Conservation (phyloP, 1,140 invertebrate genomes). For the Cotesia vestalis region DNA sequence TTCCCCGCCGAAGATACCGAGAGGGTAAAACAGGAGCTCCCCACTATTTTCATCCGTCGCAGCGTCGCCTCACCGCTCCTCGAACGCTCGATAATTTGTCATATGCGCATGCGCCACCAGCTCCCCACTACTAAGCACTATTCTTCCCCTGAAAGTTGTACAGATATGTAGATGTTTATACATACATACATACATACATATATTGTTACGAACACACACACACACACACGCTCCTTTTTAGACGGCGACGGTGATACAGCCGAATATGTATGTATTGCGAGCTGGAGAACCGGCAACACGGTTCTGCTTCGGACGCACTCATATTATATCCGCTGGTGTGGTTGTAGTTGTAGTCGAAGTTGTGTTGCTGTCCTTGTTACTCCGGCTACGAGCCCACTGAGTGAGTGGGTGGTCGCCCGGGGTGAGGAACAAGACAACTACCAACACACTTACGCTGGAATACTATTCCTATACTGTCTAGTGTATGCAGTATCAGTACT, state of each 20-base stretch:
- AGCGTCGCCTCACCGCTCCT: conserved; percentile 48
- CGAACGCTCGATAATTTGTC: conserved; percentile 49
- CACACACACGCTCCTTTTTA: conserved; percentile 33
- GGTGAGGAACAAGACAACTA: background rate
- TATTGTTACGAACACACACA: no score
- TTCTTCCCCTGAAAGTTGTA: background rate
- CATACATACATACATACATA: no score
- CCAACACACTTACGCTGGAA: background rate
- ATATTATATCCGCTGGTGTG: conserved; percentile 45
- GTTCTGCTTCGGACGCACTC: conserved; percentile 55
- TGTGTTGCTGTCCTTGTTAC: no score
- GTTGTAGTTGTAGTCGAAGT: no score
- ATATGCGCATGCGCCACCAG: conserved; percentile 47
- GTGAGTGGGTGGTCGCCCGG: conserved; percentile 28
- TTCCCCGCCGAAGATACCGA: background rate
- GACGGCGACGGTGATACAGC: background rate
- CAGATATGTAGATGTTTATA: no score
- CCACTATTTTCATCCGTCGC: conserved; percentile 41
- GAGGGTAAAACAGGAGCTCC: background rate
- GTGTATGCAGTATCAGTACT: no score
- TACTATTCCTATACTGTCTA: no score
- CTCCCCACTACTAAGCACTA: conserved; percentile 29
- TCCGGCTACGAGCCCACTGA: background rate
- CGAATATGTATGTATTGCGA: no score
- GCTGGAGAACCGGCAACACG: conserved; percentile 59